Base-by-base conservation (phyloP, 2,113 vertebrate genomes). In the Phaetusa simplex region DNA sequence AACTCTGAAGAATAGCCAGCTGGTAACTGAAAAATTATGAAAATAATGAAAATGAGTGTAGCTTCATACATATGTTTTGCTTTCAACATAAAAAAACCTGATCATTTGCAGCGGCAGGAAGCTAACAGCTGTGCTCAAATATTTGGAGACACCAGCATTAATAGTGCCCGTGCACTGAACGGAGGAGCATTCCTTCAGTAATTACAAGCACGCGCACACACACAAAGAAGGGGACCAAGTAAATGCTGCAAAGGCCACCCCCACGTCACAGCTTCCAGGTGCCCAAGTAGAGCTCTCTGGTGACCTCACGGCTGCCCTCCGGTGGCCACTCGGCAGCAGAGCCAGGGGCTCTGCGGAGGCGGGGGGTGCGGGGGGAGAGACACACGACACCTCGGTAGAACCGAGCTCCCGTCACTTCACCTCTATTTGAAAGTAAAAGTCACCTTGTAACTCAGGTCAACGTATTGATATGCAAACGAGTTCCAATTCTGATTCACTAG, bases 141-240 rank as follows among this genome's bases (percentile, higher is more conserved):
- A 36, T 11, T 8, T 15, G 53, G 10, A 47, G 50, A n/a, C n/a
- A 9, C 9, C 55, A 22, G 71, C n/a, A 22, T 8, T 11, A 27
- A 12, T 0, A 1, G 64, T 40, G 47, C 2, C 21, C 16, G 16
- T 2, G n/a, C n/a, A 12, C 36, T 0, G 14, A 26, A 9, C 8
- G 6, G 8, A 45, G n/a, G 52, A 49, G 11, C 11, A 34, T 11
- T 12, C 23, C 55, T 45, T 34, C 50, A 36, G 40, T 26, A 81
- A 38, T 24, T 38, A 84, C 49, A 32, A 67, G 36, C 61, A 67
- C 47, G 43, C 3, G 13, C 49, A 49, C 38, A 13, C 49, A 49
- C 38, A 34, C 26, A 43, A 32, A 69, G 43, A 26, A 47, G 23
- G 7, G 16, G 24, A 62, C 36, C 18, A 45, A 73, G 53, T 10